Percentiles rank a stretch among this genome's conserved stretches.
These are phyloP conservation scores for Zosterops pallidus DNA, from an alignment of 2,113 vertebrate genomes.

Conservation along the genomic window DNA sequence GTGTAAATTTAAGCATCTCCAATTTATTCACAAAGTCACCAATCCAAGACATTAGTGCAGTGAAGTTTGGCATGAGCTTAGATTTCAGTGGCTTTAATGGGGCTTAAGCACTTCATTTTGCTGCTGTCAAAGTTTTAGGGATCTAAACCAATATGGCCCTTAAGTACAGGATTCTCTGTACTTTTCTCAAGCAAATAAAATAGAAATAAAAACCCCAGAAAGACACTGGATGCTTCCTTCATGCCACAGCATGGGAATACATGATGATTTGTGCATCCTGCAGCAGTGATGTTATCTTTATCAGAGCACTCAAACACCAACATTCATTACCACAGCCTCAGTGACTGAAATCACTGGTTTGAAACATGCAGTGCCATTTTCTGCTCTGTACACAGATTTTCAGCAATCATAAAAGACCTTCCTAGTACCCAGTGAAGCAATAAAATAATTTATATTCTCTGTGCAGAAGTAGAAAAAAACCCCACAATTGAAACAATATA, in stretches of 20 bases:
- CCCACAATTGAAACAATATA: background rate
- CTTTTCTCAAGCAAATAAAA: background rate
- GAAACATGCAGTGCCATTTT: slow-evolving; percentile 47
- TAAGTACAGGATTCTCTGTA: background rate
- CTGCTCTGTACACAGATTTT: slow-evolving; percentile 15
- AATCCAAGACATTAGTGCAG: background rate
- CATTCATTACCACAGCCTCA: slow-evolving; percentile 22
- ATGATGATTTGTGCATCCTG: background rate
- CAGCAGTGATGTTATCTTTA: slow-evolving; percentile 36
- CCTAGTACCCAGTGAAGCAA: slow-evolving; percentile 45
- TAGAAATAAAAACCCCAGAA: background rate
- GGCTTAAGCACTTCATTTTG: background rate
- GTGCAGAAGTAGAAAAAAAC: background rate
- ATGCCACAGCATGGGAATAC: background rate
- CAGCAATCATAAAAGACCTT: slow-evolving; percentile 39
- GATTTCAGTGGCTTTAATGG: background rate
- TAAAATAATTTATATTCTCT: slow-evolving; percentile 38
- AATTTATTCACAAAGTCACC: background rate
- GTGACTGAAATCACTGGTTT: slow-evolving; percentile 24
- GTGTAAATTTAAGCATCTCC: background rate
- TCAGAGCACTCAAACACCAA: slow-evolving; percentile 29
- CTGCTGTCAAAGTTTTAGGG: background rate
- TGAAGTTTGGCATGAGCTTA: background rate
- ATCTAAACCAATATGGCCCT: background rate
- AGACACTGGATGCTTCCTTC: background rate